Conservation (phyloP, 1,140 invertebrate genomes). For the Caenorhabditis elegans region WBcel235 BX284606.5:11477501-11478000, state of each 20-base stretch:
- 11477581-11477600: too few species aligned
- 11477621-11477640: too few species aligned
- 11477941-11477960: conserved; percentile 23
- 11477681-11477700: too few species aligned
- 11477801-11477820: background rate
- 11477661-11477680: too few species aligned
- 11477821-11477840: background rate
- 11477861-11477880: background rate
- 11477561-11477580: too few species aligned
- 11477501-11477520: too few species aligned
- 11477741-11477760: background rate
- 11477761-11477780: background rate
- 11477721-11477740: background rate
- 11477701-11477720: background rate
- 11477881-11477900: background rate
- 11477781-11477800: too few species aligned
- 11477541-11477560: too few species aligned
- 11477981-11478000: conserved; percentile 20
- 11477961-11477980: conserved; percentile 32
- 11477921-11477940: conserved; percentile 33
- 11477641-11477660: too few species aligned
- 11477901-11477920: conserved; percentile 27
- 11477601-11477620: too few species aligned
- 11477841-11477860: background rate
- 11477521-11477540: too few species aligned